Base-by-base conservation (phyloP, 2,113 vertebrate genomes). In the Riparia riparia region DNA sequence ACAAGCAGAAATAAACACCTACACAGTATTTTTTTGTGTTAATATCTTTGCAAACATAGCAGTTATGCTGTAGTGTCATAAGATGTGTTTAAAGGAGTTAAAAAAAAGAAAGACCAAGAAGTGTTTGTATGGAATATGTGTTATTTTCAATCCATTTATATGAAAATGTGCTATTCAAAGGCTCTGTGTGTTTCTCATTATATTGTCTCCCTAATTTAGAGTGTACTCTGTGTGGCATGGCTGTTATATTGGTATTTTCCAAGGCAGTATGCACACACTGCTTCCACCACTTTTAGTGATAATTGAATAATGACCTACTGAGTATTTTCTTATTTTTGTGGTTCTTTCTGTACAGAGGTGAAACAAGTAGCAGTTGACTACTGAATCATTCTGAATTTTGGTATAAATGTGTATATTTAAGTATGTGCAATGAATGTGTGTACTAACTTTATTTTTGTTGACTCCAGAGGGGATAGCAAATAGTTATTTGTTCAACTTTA, bases 1-100 rank as follows among this genome's bases (percentile, higher is more conserved):
- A 37, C 47, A 82, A 54, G 50, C 54, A 96, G 51, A 74, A 91
- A 77, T 77, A 81, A 90, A 90, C 25, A 90, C 65, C 42, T 91
- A 47, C 17, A 28, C 11, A 71, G 65, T 82, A 37, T 51, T 86
- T 65, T 53, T 82, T 80, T 18, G 9, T 54, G 42, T 73, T 88
- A 86, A 54, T 73, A 41, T 73, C 47, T 83, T 85, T 19, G 18
- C 60, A 83, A 86, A 86, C 47, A 9, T 86, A 61, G 28, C 50
- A 68, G 11, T 77, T 7, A 1, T 47, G 17, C 71, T 74, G 34
- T 49, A 83, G n/a, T 56, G 57, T 89, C 42, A 25, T 66, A 81
- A 86, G 56, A 78, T 45, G 42, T 64, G 21, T 91, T 91, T 63
- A 73, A 58, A 89, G 29, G 24, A 70, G 47, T 76, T 58, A 58